Conservation (phyloP, 2,113 vertebrate species). For the Etheostoma cragini region DNA sequence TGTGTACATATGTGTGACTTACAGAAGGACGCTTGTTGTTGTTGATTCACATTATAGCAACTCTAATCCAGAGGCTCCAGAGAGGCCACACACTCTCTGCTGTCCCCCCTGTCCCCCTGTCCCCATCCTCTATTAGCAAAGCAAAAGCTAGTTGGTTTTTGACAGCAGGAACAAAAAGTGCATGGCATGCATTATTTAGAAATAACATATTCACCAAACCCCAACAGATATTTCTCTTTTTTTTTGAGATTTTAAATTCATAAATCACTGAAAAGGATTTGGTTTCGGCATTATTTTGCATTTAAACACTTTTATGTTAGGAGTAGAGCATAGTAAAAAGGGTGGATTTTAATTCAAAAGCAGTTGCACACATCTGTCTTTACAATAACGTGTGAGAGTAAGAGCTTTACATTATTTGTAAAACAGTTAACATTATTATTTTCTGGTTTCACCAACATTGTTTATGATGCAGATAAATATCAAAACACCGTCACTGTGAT, state of each 20-base stretch:
- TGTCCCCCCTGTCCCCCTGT: slow-evolving; percentile 32
- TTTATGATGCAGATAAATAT: slow-evolving; percentile 1
- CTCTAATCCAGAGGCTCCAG: slow-evolving; percentile 73
- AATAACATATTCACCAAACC: background rate
- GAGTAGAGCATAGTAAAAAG: slow-evolving; percentile 1
- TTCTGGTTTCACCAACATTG: background rate
- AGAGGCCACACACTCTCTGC: slow-evolving; percentile 67
- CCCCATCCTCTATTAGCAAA: slow-evolving; percentile 50
- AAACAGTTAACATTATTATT: background rate
- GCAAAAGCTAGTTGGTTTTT: slow-evolving; percentile 46
- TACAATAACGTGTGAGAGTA: background rate
- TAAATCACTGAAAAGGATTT: background rate
- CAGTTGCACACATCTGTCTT: background rate
- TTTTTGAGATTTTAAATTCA: background rate
- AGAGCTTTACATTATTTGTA: background rate
- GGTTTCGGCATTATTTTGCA: slow-evolving; percentile 14
- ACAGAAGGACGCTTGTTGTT: slow-evolving; percentile 66
- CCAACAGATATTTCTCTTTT: background rate
- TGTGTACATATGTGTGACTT: slow-evolving; percentile 71
- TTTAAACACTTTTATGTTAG: slow-evolving; percentile 3
- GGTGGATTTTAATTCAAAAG: background rate
- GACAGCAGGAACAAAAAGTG: slow-evolving; percentile 10
- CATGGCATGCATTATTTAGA: background rate
- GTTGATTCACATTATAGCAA: slow-evolving; percentile 73
- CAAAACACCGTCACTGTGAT: background rate